Percentiles rank a stretch among this genome's conserved stretches.
phyloP scores from a whole-genome alignment of 2,113 vertebrate genomes.

The Mellivora capensis region DNA sequence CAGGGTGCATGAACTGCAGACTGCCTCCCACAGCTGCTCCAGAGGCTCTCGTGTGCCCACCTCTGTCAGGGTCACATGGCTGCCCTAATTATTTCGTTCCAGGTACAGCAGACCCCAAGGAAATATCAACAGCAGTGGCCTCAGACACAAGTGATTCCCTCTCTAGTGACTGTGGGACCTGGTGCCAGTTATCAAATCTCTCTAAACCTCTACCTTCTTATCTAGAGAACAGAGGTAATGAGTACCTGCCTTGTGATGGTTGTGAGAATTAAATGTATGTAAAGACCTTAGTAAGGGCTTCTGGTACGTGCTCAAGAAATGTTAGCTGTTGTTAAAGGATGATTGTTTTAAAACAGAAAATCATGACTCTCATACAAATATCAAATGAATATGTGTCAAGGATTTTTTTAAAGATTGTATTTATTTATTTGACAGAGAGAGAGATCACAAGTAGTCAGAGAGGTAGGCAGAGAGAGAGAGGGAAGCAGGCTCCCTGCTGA shows the following conservation, averaged over 20 bases:
- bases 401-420: not conserved
- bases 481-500: too few species aligned
- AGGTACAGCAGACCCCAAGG: not conserved
- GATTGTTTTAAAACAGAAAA: conserved; percentile 19
- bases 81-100: not conserved
- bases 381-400: not conserved
- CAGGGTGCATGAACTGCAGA: not conserved
- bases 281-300: not conserved
- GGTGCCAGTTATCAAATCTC: not conserved
- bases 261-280: not conserved
- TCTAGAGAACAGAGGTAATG: not conserved
- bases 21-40: not conserved
- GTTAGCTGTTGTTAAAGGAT: not conserved
- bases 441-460: too few species aligned
- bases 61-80: not conserved
- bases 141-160: not conserved
- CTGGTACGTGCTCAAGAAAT: not conserved
- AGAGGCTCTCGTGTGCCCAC: not conserved
- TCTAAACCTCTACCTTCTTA: not conserved
- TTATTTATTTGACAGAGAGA: too few species aligned
- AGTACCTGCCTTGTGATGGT: not conserved
- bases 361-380: not conserved
- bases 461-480: too few species aligned
- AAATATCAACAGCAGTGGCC: not conserved
- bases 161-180: not conserved